Conservation (phyloP, 2,888 invertebrate species). For the Pinctada fucata region DNA sequence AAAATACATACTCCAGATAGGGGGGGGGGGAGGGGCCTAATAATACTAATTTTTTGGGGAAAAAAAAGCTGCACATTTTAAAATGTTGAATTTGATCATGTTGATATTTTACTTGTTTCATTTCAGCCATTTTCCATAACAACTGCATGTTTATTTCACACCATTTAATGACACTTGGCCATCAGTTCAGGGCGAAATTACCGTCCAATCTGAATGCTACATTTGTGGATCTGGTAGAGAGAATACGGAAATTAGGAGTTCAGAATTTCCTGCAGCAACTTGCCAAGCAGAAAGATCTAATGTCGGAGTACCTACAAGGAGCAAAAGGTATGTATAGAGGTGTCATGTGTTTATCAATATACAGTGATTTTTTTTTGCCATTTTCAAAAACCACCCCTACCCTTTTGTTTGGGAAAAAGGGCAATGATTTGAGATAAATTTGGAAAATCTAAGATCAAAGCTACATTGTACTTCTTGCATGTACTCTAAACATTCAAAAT, state of each 20-base stretch:
- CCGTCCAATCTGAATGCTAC: slow-evolving; percentile 81
- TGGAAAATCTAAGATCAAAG: too few relatives aligned
- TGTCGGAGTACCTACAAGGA: slow-evolving; percentile 86
- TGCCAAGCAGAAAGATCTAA: slow-evolving; percentile 85
- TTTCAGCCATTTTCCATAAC: slow-evolving; percentile 82
- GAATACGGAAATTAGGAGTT: slow-evolving; percentile 84
- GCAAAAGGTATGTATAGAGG: slow-evolving; percentile 81
- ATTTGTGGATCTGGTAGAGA: slow-evolving; percentile 84
- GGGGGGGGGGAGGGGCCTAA: too few relatives aligned
- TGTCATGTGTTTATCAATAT: slow-evolving; percentile 68
- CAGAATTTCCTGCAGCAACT: slow-evolving; percentile 86
- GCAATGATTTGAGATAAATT: too few relatives aligned
- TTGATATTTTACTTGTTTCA: slow-evolving; percentile 61
- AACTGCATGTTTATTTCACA: slow-evolving; percentile 93
- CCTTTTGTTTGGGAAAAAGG: too few relatives aligned
- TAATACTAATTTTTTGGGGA: too few relatives aligned
- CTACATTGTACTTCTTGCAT: too few relatives aligned
- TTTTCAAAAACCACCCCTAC: too few relatives aligned
- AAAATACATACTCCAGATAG: too few relatives aligned
- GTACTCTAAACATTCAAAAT: too few relatives aligned
- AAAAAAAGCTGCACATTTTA: too few relatives aligned
- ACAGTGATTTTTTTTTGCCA: too few relatives aligned
- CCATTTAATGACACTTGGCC: slow-evolving; percentile 83
- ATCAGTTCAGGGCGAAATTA: slow-evolving; percentile 83
- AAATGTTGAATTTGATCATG: too few relatives aligned